Percentiles rank a stretch among this genome's conserved stretches.
Conservation (phyloP, 2,797 vertebrate species). For the Dryobates pubescens region DNA sequence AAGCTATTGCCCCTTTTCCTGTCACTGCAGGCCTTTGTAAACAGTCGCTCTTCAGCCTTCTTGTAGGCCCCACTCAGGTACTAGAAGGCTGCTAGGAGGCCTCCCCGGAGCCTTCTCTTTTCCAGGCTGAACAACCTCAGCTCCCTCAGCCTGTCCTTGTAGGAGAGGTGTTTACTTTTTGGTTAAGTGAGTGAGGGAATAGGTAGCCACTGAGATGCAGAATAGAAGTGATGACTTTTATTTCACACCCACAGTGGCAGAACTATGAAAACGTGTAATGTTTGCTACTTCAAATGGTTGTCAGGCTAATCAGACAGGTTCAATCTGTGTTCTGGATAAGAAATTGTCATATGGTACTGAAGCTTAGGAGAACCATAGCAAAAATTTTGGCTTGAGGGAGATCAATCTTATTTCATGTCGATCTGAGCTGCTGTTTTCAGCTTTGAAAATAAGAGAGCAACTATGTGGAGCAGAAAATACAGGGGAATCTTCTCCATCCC, state of each 20-base stretch:
- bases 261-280: background rate
- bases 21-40: no score
- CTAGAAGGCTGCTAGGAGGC: no score
- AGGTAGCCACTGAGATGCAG: slow-evolving; percentile 36
- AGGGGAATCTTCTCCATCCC: background rate
- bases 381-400: background rate
- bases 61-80: no score
- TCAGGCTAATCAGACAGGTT: slow-evolving; percentile 6
- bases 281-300: background rate
- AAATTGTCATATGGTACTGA: background rate
- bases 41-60: no score
- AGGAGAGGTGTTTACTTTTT: background rate
- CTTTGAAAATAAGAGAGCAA: background rate
- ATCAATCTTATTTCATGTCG: background rate
- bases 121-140: no score
- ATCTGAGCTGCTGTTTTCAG: background rate
- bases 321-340: background rate
- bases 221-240: background rate
- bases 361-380: background rate
- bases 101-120: no score
- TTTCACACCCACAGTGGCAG: slow-evolving; percentile 14
- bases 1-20: no score
- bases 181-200: background rate
- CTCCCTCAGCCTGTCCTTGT: no score
- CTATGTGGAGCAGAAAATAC: background rate